Percentiles rank a stretch among this genome's conserved stretches.
phyloP scores from a whole-genome alignment of 2,888 invertebrate genomes.

The Dilophus febrilis region DNA sequence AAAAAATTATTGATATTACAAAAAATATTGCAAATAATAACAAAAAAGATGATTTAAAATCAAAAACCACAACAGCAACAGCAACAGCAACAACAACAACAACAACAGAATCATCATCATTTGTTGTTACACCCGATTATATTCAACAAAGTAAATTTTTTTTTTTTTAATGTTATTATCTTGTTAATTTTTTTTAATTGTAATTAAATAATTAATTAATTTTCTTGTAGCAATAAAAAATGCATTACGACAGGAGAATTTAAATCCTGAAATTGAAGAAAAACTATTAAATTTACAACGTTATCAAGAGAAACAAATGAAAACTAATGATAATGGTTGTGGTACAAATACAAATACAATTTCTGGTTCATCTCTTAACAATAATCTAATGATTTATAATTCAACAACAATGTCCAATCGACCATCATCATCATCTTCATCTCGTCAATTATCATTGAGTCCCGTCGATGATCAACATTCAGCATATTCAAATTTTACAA shows the following conservation, averaged over 20 bases:
- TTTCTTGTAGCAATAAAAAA: conserved; percentile 63
- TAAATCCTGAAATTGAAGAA: conserved; percentile 84
- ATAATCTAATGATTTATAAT: conserved; percentile 4
- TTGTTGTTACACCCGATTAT: conserved; percentile 80
- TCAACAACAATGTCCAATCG: conserved; percentile 3
- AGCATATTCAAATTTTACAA: conserved; percentile 6
- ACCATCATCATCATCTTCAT: conserved; percentile 8
- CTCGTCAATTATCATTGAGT: conserved; percentile 2
- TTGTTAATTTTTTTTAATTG: neutral
- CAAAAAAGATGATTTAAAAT: neutral
- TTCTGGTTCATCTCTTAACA: conserved; percentile 1
- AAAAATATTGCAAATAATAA: too few species aligned
- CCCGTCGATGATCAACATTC: conserved; percentile 4
- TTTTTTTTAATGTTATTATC: neutral
- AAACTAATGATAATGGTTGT: conserved; percentile 30
- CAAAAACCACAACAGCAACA: neutral
- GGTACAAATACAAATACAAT: neutral
- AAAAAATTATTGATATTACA: too few species aligned
- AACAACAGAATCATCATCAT: conserved; percentile 29
- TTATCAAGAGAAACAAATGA: conserved; percentile 66
- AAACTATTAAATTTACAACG: conserved; percentile 75
- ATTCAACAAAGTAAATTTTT: conserved; percentile 75
- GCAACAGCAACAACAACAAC: neutral
- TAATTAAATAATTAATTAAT: neutral
- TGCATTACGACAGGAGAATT: conserved; percentile 78